These are phyloP conservation scores for Emys orbicularis DNA, from an alignment of 2,797 vertebrate species.

Conservation along the genomic window DNA sequence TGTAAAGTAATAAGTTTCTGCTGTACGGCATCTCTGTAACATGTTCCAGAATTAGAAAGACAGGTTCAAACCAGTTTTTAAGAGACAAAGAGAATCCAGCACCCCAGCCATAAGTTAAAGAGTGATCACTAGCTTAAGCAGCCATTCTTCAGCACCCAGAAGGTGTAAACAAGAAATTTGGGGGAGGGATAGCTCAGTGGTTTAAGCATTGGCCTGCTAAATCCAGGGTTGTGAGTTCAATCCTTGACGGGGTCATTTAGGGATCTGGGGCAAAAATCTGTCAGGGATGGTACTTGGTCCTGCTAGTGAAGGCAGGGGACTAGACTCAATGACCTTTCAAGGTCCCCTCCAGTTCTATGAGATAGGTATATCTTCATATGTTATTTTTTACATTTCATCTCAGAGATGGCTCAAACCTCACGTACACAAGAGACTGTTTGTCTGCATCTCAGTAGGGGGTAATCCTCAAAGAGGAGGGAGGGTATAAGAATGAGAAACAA, in stretches of 20 bases:
- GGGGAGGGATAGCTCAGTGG: too few relatives aligned
- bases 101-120: background rate
- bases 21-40: background rate
- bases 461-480: background rate
- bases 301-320: too few relatives aligned
- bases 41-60: background rate
- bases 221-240: too few relatives aligned
- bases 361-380: too few relatives aligned
- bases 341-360: too few relatives aligned
- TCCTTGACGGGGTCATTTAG: too few relatives aligned
- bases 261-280: too few relatives aligned
- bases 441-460: background rate
- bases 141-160: background rate
- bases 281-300: too few relatives aligned
- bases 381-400: background rate
- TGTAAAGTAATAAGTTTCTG: background rate
- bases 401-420: background rate
- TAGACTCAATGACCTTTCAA: too few relatives aligned
- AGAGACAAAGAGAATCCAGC: background rate
- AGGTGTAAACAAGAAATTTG: background rate
- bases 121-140: background rate
- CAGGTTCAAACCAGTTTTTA: background rate
- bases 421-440: background rate
- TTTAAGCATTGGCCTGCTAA: too few relatives aligned
- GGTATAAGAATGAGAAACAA: background rate